Evolutionary conservation across 2,888 invertebrate species (phyloP), one percentile per base, ranked within the genome.

Genomic region (Pristionchus arcanus): DNA sequence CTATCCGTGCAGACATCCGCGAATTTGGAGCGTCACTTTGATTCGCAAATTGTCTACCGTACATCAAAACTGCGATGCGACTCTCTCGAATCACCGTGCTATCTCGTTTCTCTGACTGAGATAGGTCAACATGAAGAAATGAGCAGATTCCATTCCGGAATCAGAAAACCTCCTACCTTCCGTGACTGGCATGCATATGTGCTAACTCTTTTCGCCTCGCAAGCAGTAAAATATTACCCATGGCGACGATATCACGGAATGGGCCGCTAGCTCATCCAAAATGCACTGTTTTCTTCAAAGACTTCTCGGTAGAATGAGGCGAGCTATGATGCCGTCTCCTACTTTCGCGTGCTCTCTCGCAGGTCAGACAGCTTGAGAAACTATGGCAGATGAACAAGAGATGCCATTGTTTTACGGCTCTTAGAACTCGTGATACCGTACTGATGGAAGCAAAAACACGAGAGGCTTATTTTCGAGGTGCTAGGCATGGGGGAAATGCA

Each of bases 221-320:
- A 81, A 81, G 53, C 81, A 81, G 81, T 81, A 49, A 81, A 81
- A 81, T 81, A 81, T 81, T 81, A 28, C 74, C 74, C 37, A 74
- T 37, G 4, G 21, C 2, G 34, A 4, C 37, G 37, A 25, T 74
- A 42, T 74, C 74, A 74, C 37, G 74, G 31, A 37, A 42, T 74
- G 74, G 71, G 21, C 21, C 37, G 2, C 63, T 19, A 21, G 21
- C 21, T 34, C 74, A 74, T 74, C 25, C 37, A 7, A 37, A 74
- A 74, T 74, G 74, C 74, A 74, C 74, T 37, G 74, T 74, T 74
- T 74, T 37, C 19, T 34, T 21, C 55, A 21, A 21, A 3, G 16
- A 16, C 21, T 55, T 55, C 55, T 55, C 16, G 55, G 55, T 55
- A 55, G 16, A 16, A 55, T 21, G 55, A 16, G 55, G 4, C 13